Evolutionary conservation across 2,113 vertebrate species (phyloP).

Genomic region (Gnathonemus longibarbis): DNA sequence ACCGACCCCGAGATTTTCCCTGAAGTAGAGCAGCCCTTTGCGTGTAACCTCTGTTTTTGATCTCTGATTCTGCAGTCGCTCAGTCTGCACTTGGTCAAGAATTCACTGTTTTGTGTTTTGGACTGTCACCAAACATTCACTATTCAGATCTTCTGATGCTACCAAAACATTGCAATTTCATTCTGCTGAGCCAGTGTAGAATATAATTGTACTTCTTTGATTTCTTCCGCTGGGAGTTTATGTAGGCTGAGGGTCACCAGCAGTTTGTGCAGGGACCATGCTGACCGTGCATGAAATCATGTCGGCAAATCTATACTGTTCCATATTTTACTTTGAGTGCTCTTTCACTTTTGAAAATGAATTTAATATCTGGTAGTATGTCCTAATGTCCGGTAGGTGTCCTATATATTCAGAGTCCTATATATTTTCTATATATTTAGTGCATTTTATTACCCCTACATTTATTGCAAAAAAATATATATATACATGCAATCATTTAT

Average conservation of each 20-base stretch:
- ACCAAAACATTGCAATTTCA: slow-evolving; percentile 11
- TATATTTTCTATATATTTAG: background rate
- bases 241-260: background rate
- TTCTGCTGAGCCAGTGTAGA: background rate
- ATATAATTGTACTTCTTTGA: slow-evolving; percentile 2
- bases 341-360: background rate
- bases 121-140: slow-evolving; percentile 1
- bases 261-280: background rate
- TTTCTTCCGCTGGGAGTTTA: background rate
- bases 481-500: background rate
- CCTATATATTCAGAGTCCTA: background rate
- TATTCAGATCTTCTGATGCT: background rate
- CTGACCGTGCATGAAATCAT: background rate
- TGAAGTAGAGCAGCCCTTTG: background rate
- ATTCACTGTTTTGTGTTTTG: background rate
- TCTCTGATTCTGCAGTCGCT: background rate
- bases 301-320: background rate
- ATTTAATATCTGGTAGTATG: background rate
- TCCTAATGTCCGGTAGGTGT: background rate
- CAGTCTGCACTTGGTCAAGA: background rate
- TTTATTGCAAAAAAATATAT: background rate
- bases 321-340: background rate
- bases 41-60: background rate
- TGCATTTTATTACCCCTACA: background rate
- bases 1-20: background rate